Conservation (phyloP, 1,140 invertebrate species). For the Bombus waltoni region DNA sequence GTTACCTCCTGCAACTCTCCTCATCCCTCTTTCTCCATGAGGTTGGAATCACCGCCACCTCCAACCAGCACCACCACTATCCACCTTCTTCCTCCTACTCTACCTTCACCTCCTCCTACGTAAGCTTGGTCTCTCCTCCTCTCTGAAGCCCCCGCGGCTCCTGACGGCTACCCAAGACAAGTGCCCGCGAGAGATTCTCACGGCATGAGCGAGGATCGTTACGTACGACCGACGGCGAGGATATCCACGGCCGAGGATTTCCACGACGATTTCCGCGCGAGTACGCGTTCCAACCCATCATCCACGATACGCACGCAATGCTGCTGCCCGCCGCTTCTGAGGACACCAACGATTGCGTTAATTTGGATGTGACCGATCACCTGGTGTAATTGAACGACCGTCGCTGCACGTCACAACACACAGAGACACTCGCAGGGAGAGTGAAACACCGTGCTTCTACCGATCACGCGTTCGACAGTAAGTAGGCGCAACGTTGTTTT, state of each 20-base stretch:
- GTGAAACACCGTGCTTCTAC: not conserved
- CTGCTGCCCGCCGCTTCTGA: slow-evolving; percentile 28
- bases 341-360: slow-evolving; percentile 22
- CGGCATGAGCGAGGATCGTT: slow-evolving; percentile 81
- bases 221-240: slow-evolving; percentile 70
- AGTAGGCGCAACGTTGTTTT: slow-evolving; percentile 50
- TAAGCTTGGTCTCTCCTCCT: slow-evolving; percentile 61
- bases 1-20: slow-evolving; percentile 63
- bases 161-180: slow-evolving; percentile 80
- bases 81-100: slow-evolving; percentile 70
- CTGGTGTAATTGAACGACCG: slow-evolving; percentile 54
- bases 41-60: slow-evolving; percentile 71
- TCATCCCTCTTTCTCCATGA: slow-evolving; percentile 60
- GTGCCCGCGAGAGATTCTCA: slow-evolving; percentile 82
- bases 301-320: slow-evolving; percentile 39
- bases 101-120: slow-evolving; percentile 56
- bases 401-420: not conserved
- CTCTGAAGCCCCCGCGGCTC: slow-evolving; percentile 70
- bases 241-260: slow-evolving; percentile 73
- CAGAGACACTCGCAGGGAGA: not conserved
- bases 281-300: slow-evolving; percentile 54
- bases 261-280: slow-evolving; percentile 68
- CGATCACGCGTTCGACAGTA: slow-evolving; percentile 46
- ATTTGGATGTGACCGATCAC: slow-evolving; percentile 28
- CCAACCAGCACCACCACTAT: slow-evolving; percentile 62